Base-by-base conservation (phyloP, 1,140 invertebrate genomes). In the Zaprionus ghesquierei region DNA sequence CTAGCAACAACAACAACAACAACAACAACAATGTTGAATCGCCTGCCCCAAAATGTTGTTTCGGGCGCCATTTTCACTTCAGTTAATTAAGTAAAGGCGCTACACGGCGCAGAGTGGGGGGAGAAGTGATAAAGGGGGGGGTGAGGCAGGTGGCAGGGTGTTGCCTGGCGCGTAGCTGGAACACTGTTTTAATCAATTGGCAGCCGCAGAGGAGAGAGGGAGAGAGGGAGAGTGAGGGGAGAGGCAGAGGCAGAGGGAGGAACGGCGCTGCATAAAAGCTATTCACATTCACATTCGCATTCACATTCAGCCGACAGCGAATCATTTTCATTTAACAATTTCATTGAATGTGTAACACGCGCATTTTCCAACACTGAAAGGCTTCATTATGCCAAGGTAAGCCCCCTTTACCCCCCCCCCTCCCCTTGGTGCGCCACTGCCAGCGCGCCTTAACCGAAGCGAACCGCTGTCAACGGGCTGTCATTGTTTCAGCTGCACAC, bases 281-380 rank as follows among this genome's bases (percentile, higher is more conserved):
- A 46, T 73, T 68, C 64, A 58, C 49, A 68, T 51, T 68, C 64
- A 44, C 50, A 69, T 53, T 46, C 18, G 9, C 41, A 44, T 56
- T 63, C 49, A 63, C 35, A 65, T 65, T 55, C 22, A 60, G 35
- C 63, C 54, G 27, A 18, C 62, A 76, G 63, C 75, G 75, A 77
- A 79, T 87, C 69, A 87, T 89, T 87, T 87, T 87, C 79, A 87
- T 74, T 87, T 77, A 87, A 81, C 82, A 87, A 87, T 87, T 86
- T 70, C 81, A 82, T 82, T 86, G 79, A 86, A 86, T 86, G 81
- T 75, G 71, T n/a, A n/a, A n/a, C n/a, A 78, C 76, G 81, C 66
- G 82, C 68, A 87, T 79, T 86, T 86, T 76, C 68, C 82, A 86
- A 86, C 84, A 86, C 81, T 87, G 82, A 79, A 78, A 59, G 75